Percentiles rank a stretch among this genome's conserved stretches.
Conservation (phyloP, 2,888 invertebrate genomes). For the Noctua fimbriata region DNA sequence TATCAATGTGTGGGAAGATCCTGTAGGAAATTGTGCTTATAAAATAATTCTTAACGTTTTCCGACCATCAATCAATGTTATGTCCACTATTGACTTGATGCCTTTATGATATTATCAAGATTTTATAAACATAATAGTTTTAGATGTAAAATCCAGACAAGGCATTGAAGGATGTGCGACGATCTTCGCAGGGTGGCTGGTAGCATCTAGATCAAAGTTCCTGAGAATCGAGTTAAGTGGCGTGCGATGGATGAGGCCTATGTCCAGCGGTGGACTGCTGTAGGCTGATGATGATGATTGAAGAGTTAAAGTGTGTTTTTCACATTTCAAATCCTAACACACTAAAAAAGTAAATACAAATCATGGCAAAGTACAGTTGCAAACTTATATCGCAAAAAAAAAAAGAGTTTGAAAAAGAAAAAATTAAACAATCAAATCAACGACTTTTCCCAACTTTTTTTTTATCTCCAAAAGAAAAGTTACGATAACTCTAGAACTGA, state of each 20-base stretch:
- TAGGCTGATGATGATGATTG: no score
- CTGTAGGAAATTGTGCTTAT: conserved; percentile 43
- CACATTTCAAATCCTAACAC: background rate
- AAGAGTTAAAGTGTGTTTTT: no score
- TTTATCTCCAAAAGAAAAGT: conserved; percentile 43
- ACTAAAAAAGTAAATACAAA: background rate
- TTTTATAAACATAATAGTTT: background rate
- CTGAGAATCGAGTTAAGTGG: no score
- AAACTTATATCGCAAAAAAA: background rate
- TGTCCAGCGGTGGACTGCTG: no score
- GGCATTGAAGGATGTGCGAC: background rate
- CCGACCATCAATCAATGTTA: conserved; percentile 38
- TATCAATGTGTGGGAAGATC: conserved; percentile 61
- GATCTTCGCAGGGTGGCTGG: no score
- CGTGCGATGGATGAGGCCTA: no score
- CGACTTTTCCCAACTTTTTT: conserved; percentile 12
- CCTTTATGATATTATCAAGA: conserved; percentile 8
- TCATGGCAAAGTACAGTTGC: background rate
- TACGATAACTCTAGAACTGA: conserved; percentile 59
- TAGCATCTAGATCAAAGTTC: no score
- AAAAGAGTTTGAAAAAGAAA: no score
- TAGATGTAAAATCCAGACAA: background rate
- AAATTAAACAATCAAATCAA: conserved; percentile 18
- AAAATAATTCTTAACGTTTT: conserved; percentile 34
- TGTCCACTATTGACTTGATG: conserved; percentile 8